Percentiles rank a stretch among this genome's conserved stretches.
Evolutionary conservation across 30 jellyfish, hydroid and myxozoan genomes (phyloP).

Genomic region (Hydractinia symbiolongicarpus): DNA sequence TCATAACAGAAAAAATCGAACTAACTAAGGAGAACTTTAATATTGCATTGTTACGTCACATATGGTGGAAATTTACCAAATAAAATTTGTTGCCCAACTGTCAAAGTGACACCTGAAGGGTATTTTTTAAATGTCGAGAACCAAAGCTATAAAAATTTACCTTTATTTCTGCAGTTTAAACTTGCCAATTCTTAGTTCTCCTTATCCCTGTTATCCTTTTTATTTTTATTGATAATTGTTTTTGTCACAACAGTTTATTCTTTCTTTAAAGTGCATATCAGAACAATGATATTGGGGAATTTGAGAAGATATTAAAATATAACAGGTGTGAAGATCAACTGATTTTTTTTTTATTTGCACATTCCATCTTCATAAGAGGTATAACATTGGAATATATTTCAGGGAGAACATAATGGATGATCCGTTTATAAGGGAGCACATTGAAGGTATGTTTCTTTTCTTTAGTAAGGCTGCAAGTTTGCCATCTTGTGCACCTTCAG

Average conservation of each 20-base stretch:
- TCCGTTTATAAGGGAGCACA: slow-evolving; percentile 87
- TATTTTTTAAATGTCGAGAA: no score
- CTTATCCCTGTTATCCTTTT: not conserved
- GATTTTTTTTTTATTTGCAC: not conserved
- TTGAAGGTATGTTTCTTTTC: slow-evolving; percentile 62
- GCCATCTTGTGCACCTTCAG: not conserved
- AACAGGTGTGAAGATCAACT: slow-evolving; percentile 56
- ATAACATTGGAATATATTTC: not conserved
- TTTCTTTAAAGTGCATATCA: slow-evolving; percentile 79
- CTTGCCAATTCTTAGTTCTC: no score
- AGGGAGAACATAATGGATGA: slow-evolving; percentile 95
- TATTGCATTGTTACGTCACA: no score
- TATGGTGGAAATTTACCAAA: no score
- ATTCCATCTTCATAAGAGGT: not conserved
- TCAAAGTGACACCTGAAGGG: no score
- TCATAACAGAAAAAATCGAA: no score
- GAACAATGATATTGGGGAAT: slow-evolving; percentile 85
- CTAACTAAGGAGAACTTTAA: no score
- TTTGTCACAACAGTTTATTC: not conserved
- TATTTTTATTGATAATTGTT: not conserved
- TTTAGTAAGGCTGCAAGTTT: not conserved
- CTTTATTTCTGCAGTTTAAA: no score
- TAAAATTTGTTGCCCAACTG: no score
- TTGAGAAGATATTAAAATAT: slow-evolving; percentile 65
- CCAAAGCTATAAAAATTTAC: no score